A percentile compares a stretch with the other conserved stretches of the same genome.
These are phyloP conservation scores for Seira sanloemensis DNA, from an alignment of 2,888 invertebrate genomes.

Conservation along the genomic window DNA sequence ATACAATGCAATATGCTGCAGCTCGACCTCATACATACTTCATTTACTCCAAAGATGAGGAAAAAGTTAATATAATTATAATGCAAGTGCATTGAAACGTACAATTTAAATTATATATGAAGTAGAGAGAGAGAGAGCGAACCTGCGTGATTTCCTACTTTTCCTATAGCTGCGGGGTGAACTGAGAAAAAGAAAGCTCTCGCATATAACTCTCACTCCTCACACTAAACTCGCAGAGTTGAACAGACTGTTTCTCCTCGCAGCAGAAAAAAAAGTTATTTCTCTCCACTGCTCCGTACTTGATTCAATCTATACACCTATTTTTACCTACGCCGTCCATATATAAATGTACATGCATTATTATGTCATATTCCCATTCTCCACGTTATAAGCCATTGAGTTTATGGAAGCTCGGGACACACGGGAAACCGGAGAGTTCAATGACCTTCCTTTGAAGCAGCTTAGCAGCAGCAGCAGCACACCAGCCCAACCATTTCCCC, in stretches of 20 bases:
- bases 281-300: neutral
- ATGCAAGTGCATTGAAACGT: neutral
- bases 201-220: no score
- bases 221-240: no score
- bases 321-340: neutral
- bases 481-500: neutral
- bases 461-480: slow-evolving; percentile 7
- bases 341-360: slow-evolving; percentile 26
- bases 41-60: no score
- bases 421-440: slow-evolving; percentile 59
- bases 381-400: no score
- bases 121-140: neutral
- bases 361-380: no score
- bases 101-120: neutral
- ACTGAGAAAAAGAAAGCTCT: neutral
- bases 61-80: no score
- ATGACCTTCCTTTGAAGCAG: slow-evolving; percentile 40
- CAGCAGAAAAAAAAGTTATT: neutral
- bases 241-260: neutral
- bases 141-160: neutral
- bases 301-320: slow-evolving; percentile 1
- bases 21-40: no score
- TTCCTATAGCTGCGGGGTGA: neutral
- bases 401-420: slow-evolving; percentile 22
- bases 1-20: no score